Evolutionary conservation across 2,113 vertebrate species (phyloP).

Genomic region (Prinia subflava): DNA sequence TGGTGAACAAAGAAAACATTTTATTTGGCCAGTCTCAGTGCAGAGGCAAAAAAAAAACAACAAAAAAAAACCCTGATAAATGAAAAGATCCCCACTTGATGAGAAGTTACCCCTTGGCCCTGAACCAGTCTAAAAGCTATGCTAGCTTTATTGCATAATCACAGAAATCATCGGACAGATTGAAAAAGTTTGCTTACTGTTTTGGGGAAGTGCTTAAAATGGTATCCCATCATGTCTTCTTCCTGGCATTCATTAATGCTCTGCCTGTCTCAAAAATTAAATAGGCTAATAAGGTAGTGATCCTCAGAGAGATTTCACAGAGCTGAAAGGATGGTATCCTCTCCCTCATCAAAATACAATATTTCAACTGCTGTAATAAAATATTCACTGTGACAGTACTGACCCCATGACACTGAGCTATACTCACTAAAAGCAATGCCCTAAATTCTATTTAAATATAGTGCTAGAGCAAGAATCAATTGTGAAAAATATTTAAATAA

Average conservation of each 20-base stretch:
- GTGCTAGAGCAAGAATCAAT: background rate
- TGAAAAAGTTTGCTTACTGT: background rate
- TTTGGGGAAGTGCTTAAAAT: slow-evolving; percentile 19
- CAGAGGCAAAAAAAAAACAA: background rate
- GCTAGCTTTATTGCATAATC: background rate
- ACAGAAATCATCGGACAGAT: background rate
- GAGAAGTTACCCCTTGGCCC: background rate
- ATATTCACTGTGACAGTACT: background rate
- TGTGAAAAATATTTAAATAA: background rate
- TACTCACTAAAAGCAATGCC: background rate
- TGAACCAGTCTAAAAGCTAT: background rate
- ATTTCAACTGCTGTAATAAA: background rate
- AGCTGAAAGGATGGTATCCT: background rate
- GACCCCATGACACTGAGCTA: background rate
- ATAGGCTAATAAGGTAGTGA: background rate
- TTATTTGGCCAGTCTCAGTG: background rate
- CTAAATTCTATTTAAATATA: background rate
- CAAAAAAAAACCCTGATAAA: background rate
- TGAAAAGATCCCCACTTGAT: background rate
- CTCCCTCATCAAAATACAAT: background rate
- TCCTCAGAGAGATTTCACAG: background rate
- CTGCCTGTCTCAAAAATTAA: background rate
- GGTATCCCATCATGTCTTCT: background rate
- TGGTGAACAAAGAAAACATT: background rate
- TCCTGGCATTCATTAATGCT: background rate